Evolutionary conservation across 1,140 invertebrate species (phyloP).

Genomic region (Kradibia gibbosae): DNA sequence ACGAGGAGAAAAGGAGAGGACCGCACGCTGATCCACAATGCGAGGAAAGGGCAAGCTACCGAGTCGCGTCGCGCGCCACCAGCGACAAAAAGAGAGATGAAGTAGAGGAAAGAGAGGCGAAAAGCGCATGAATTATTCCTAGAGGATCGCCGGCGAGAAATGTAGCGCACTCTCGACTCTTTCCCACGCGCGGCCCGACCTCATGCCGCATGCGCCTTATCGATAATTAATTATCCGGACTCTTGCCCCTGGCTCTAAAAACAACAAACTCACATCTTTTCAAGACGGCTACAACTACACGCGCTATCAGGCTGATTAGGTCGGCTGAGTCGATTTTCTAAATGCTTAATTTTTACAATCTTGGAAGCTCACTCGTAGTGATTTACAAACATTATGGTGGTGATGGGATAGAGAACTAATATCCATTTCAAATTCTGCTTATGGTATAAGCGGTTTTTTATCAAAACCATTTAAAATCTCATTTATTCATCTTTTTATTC

Average conservation of each 20-base stretch:
- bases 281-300: no score
- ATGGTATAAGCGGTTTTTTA: background rate
- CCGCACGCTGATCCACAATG: constrained; percentile 29
- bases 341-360: background rate
- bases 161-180: constrained; percentile 41
- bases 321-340: background rate
- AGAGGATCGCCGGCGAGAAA: constrained; percentile 53
- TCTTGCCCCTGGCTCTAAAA: no score
- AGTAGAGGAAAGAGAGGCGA: constrained; percentile 37
- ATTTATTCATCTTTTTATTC: background rate
- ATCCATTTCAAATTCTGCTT: background rate
- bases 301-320: background rate
- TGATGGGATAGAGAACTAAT: background rate
- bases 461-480: background rate
- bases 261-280: background rate
- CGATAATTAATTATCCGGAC: constrained; percentile 58
- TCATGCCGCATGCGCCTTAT: constrained; percentile 53
- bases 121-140: constrained; percentile 62
- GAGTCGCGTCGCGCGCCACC: background rate
- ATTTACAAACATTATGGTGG: background rate
- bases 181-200: constrained; percentile 55
- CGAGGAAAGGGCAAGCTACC: constrained; percentile 26
- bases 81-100: constrained; percentile 43
- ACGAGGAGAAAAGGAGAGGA: constrained; percentile 24
- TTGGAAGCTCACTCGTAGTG: background rate